A percentile compares a stretch with the other conserved stretches of the same genome.
Conservation (phyloP, 2,797 vertebrate species). For the Acanthurus leucopareius region DNA sequence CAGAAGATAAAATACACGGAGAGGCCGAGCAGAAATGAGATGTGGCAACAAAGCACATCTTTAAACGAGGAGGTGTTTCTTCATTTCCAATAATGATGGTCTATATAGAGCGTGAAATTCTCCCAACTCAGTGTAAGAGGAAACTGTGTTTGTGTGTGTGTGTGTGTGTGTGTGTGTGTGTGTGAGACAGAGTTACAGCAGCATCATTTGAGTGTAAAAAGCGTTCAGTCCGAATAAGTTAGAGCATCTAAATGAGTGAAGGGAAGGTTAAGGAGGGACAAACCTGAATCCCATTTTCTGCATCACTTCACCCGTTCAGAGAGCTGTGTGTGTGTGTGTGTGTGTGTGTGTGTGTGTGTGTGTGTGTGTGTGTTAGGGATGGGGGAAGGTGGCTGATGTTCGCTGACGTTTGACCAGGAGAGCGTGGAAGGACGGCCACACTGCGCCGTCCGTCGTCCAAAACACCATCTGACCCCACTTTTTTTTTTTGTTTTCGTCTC, state of each 20-base stretch:
- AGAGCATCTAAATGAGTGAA: slow-evolving; percentile 69
- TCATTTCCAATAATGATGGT: slow-evolving; percentile 73
- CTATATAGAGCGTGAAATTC: slow-evolving; percentile 77
- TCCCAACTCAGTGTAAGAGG: slow-evolving; percentile 41
- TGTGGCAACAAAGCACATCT: slow-evolving; percentile 71
- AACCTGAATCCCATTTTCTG: slow-evolving; percentile 76
- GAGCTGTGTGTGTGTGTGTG: too few species aligned
- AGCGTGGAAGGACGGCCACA: neutral
- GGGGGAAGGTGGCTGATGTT: slow-evolving; percentile 3
- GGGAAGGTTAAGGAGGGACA: slow-evolving; percentile 76
- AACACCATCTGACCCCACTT: slow-evolving; percentile 29
- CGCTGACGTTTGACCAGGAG: slow-evolving; percentile 34
- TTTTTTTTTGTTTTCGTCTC: neutral
- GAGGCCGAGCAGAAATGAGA: slow-evolving; percentile 71
- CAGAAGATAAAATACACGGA: slow-evolving; percentile 71
- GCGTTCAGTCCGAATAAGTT: slow-evolving; percentile 62
- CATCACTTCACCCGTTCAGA: slow-evolving; percentile 63
- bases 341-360: slow-evolving; percentile 19
- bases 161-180: slow-evolving; percentile 24
- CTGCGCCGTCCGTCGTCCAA: neutral
- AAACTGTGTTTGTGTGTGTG: slow-evolving; percentile 18
- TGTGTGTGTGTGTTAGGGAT: neutral
- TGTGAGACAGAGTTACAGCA: slow-evolving; percentile 46
- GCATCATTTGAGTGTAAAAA: slow-evolving; percentile 64
- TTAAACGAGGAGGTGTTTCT: slow-evolving; percentile 75